phyloP scores from a whole-genome alignment of 92 coral and sea anemone species.

The Micromussa lordhowensis region DNA sequence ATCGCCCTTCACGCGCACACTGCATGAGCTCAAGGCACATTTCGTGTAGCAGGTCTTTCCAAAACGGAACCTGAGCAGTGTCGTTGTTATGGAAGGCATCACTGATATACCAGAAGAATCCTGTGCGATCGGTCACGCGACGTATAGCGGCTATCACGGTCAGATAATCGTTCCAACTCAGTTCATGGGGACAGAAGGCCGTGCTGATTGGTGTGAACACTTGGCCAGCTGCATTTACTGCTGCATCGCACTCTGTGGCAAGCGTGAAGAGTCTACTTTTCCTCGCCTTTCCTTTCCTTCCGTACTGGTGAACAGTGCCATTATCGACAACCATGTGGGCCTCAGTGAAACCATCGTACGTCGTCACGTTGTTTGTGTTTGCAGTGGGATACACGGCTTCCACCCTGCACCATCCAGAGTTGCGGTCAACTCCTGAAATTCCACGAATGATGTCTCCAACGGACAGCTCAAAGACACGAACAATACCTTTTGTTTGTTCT shows the following conservation, averaged over 20 bases:
- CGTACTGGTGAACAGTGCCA: conserved; percentile 48
- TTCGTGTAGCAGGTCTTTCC: conserved; percentile 50
- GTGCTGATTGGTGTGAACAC: conserved; percentile 61
- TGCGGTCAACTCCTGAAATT: conserved; percentile 39
- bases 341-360: conserved; percentile 60
- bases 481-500: conserved; percentile 46
- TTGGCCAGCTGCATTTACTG: conserved; percentile 54
- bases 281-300: conserved; percentile 31
- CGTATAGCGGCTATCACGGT: conserved; percentile 58
- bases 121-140: conserved; percentile 47
- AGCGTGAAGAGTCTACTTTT: conserved; percentile 49
- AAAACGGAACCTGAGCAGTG: conserved; percentile 14
- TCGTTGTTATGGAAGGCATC: conserved; percentile 48
- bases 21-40: conserved; percentile 46
- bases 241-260: conserved; percentile 67
- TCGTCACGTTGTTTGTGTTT: conserved; percentile 30
- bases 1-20: neutral
- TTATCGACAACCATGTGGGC: conserved; percentile 53
- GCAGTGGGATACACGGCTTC: conserved; percentile 44
- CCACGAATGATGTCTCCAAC: conserved; percentile 60
- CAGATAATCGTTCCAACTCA: conserved; percentile 58
- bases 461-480: conserved; percentile 48
- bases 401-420: conserved; percentile 53
- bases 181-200: conserved; percentile 63
- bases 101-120: conserved; percentile 50